A percentile compares a stretch with the other conserved stretches of the same genome.
These are phyloP conservation scores for Aspiorhynchus laticeps DNA, from an alignment of 2,113 vertebrate genomes.

Conservation along the genomic window DNA sequence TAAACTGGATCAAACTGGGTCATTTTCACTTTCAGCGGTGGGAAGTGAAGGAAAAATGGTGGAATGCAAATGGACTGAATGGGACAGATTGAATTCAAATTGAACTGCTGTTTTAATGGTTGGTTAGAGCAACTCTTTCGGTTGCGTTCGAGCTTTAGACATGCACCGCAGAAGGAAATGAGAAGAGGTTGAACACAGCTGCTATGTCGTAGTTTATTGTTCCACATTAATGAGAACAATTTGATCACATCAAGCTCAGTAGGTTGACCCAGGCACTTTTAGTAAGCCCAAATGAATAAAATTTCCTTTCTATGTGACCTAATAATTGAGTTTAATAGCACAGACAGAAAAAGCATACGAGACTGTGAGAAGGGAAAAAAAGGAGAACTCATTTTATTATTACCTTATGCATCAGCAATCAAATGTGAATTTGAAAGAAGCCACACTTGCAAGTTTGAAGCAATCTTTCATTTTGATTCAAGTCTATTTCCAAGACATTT, in stretches of 20 bases:
- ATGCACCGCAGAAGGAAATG: not conserved
- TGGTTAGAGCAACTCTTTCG: slow-evolving; percentile 12
- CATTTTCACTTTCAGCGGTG: not conserved
- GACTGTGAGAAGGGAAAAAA: not conserved
- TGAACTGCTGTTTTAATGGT: slow-evolving; percentile 34
- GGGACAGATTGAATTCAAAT: slow-evolving; percentile 11
- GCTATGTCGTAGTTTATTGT: not conserved
- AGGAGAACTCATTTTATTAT: not conserved
- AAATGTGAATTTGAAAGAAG: slow-evolving; percentile 14
- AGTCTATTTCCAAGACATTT: slow-evolving; percentile 36
- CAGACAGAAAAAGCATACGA: not conserved
- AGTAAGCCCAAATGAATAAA: not conserved
- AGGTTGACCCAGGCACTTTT: not conserved
- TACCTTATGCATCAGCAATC: slow-evolving; percentile 13
- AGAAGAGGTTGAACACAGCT: not conserved
- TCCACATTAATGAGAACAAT: not conserved
- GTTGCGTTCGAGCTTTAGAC: not conserved
- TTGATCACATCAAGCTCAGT: not conserved
- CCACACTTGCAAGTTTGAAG: not conserved
- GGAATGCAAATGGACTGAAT: not conserved
- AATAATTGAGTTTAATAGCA: slow-evolving; percentile 29
- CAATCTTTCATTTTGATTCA: slow-evolving; percentile 40
- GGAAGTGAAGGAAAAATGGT: not conserved
- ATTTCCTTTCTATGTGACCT: not conserved
- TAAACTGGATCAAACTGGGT: not conserved